Base-by-base conservation (phyloP, 2,797 vertebrate species). In the Sparus aurata region DNA sequence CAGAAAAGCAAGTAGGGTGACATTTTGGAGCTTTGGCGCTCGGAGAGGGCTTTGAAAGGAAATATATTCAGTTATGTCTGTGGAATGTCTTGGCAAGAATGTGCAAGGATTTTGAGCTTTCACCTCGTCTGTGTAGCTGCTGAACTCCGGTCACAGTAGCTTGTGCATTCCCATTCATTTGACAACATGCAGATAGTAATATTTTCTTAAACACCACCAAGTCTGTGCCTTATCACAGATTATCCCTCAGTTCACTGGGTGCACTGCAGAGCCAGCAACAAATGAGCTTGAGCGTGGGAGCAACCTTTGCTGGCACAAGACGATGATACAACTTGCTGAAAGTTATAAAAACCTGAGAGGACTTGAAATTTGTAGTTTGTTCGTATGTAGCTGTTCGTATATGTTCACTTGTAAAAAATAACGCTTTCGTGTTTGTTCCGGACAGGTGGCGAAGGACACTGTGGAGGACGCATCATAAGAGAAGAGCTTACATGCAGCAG, bases 1-100 rank as follows among this genome's bases (percentile, higher is more conserved):
- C 67, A 78, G 75, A 81, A 85, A 89, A 90, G 72, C 80, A 82
- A 79, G 83, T 76, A 66, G 74, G 49, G 69, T 58, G 63, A 90
- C 85, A 89, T 91, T 89, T 91, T 87, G 72, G 64, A 86, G 60
- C 75, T 77, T 65, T 58, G 59, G 22, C 84, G 78, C 69, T 89
- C 38, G 25, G 75, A 78, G 47, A 50, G 59, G 62, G 66, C 73
- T 89, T 76, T 91, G 80, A 91, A 85, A 85, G 82, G 77, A 89
- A 89, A 89, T 73, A 85, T 87, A 87, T 90, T 87, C 80, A 87
- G 82, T 83, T 80, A 73, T 84, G 78, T 80, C 80, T 83, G 79
- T 81, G 88, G 87, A 92, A 90, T 91, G 89, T 85, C 78, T 91
- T 76, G 58, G 60, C 73, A 80, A 79, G 80, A 85, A 75, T 80